phyloP scores from a whole-genome alignment of 2,797 vertebrate species.

The Paguma larvata region DNA sequence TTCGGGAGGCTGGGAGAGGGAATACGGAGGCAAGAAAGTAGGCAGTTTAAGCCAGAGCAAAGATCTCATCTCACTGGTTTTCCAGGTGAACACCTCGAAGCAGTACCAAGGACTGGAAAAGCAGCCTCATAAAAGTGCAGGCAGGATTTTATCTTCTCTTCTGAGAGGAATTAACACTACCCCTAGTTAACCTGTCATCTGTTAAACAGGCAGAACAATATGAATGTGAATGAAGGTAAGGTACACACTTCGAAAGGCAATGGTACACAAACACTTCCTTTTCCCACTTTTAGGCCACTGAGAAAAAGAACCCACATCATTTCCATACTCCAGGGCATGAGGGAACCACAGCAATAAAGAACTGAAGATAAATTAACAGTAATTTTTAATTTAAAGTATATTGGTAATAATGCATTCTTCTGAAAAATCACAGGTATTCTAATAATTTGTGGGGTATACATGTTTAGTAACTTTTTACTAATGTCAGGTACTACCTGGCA shows the following conservation, averaged over 20 bases:
- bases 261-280: background rate
- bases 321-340: constrained; percentile 33
- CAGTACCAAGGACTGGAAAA: background rate
- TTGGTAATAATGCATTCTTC: constrained; percentile 42
- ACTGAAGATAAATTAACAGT: constrained; percentile 36
- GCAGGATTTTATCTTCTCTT: constrained; percentile 43
- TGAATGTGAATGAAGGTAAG: background rate
- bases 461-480: background rate
- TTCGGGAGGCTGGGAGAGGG: background rate
- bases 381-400: constrained; percentile 55
- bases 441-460: background rate
- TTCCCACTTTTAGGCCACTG: background rate
- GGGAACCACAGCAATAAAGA: background rate
- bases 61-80: background rate
- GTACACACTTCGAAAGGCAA: background rate
- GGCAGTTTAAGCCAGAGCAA: background rate
- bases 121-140: background rate
- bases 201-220: background rate
- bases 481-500: background rate
- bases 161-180: background rate
- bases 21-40: background rate
- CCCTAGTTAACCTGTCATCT: background rate
- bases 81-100: background rate
- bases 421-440: constrained; percentile 49
- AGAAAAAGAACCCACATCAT: background rate